Conservation (phyloP, 1,140 invertebrate species). For the Aphidius gifuensis region DNA sequence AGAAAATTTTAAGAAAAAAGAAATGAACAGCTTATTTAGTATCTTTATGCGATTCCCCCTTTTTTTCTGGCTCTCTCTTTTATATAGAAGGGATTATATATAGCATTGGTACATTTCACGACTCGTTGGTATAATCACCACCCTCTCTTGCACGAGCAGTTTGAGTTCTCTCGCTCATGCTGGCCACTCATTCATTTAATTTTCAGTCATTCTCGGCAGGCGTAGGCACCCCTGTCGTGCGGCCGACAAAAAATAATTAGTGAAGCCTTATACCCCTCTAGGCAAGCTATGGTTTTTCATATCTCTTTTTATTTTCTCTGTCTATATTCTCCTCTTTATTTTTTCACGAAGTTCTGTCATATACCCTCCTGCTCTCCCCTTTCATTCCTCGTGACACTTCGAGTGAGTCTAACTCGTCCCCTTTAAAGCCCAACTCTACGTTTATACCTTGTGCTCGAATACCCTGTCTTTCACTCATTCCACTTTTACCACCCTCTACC, state of each 20-base stretch:
- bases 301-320: conserved; percentile 18
- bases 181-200: conserved; percentile 50
- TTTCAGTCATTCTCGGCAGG: conserved; percentile 46
- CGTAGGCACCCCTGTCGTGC: conserved; percentile 47
- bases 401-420: conserved; percentile 14
- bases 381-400: background rate
- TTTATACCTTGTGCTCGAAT: conserved; percentile 40
- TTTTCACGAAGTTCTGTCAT: background rate
- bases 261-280: conserved; percentile 50
- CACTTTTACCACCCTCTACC: conserved; percentile 13
- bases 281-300: conserved; percentile 21
- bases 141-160: too few species aligned
- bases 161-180: conserved; percentile 20
- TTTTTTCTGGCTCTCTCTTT: too few species aligned
- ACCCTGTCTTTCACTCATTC: conserved; percentile 27
- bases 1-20: conserved; percentile 20
- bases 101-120: too few species aligned
- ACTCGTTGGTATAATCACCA: too few species aligned
- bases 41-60: conserved; percentile 22
- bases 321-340: conserved; percentile 11
- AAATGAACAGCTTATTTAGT: conserved; percentile 41
- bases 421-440: conserved; percentile 17
- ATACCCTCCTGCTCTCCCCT: conserved; percentile 1
- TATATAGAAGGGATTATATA: too few species aligned
- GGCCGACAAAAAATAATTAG: conserved; percentile 55